Evolutionary conservation across 2,113 vertebrate genomes (phyloP).

Genomic region (Oryzias curvinotus): DNA sequence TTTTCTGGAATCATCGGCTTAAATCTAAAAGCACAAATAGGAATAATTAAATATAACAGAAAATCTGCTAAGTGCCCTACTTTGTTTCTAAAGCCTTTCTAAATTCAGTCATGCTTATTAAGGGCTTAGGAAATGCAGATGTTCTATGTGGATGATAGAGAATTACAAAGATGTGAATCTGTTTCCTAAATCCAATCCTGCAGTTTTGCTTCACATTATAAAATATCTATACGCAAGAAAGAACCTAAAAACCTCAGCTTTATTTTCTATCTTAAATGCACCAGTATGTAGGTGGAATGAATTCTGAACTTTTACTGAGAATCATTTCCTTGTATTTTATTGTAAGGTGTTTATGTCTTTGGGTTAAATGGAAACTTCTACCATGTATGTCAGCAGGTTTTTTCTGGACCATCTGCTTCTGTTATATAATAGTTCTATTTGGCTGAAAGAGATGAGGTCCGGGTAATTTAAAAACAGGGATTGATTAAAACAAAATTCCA

Average conservation of each 20-base stretch:
- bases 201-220: neutral
- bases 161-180: neutral
- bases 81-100: neutral
- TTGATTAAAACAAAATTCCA: neutral
- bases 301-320: too few relatives aligned
- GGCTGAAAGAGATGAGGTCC: neutral
- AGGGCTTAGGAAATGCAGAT: neutral
- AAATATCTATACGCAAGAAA: neutral
- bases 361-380: too few relatives aligned
- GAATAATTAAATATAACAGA: neutral
- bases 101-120: neutral
- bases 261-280: neutral
- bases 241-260: neutral
- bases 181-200: neutral
- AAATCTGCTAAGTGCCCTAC: neutral
- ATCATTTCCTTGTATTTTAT: too few relatives aligned
- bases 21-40: neutral
- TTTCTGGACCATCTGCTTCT: too few relatives aligned
- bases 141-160: neutral
- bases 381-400: too few relatives aligned
- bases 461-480: slow-evolving; percentile 18
- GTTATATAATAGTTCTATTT: neutral
- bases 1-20: neutral
- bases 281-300: too few relatives aligned
- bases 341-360: too few relatives aligned